These are phyloP conservation scores for Sycophila sp. DNA, from an alignment of 1,140 invertebrate genomes.

Conservation along the genomic window DNA sequence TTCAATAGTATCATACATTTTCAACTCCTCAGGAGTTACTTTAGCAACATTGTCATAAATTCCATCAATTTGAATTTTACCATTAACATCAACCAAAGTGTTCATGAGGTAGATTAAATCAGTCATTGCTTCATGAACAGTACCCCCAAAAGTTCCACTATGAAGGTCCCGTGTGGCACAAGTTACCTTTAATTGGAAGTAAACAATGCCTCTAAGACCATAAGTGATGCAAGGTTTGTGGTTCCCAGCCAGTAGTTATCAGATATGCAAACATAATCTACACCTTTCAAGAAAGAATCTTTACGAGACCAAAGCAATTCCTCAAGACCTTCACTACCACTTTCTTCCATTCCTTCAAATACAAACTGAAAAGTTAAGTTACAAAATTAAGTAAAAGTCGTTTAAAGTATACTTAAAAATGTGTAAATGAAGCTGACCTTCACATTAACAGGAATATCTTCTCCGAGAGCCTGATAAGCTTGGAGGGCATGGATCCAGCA, in stretches of 20 bases:
- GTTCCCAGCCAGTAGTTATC: conserved; percentile 99
- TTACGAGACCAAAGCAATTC: conserved; percentile 82
- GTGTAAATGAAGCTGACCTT: conserved; percentile 70
- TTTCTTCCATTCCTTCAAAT: conserved; percentile 99
- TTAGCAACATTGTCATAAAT: conserved; percentile 83
- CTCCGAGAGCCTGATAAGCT: conserved; percentile 80
- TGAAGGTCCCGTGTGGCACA: conserved; percentile 94
- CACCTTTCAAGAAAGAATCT: conserved; percentile 80
- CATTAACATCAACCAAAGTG: conserved; percentile 84
- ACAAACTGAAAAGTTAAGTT: conserved; percentile 85
- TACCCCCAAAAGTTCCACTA: conserved; percentile 94
- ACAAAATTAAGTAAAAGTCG: conserved; percentile 14
- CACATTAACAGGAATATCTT: conserved; percentile 88
- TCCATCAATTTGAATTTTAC: conserved; percentile 83
- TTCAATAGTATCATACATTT: conserved; percentile 87
- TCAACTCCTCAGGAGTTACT: conserved; percentile 78
- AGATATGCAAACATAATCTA: conserved; percentile 97
- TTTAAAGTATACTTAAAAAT: neutral
- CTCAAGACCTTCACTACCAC: conserved; percentile 94
- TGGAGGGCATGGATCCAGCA: conserved; percentile 96
- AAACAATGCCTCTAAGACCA: conserved; percentile 92
- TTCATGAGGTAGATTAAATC: conserved; percentile 88
- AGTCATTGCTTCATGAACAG: conserved; percentile 88
- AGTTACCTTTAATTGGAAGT: conserved; percentile 90
- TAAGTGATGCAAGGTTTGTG: conserved; percentile 97